phyloP scores from a whole-genome alignment of 2,888 invertebrate genomes.

The Apotomis turbidana region DNA sequence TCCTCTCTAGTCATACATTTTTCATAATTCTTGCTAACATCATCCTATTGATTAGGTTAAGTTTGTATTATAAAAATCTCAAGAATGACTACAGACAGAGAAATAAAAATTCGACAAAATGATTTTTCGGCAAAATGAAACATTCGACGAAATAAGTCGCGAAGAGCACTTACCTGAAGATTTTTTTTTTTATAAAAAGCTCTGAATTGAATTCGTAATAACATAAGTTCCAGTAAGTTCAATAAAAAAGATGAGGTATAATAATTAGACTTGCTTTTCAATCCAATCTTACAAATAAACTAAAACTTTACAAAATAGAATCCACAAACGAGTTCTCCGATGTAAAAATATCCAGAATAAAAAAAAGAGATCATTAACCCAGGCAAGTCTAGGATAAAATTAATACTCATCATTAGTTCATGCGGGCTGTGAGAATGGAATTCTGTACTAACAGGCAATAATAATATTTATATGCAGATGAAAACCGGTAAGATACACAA shows the following conservation, averaged over 20 bases:
- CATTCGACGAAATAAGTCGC: no score
- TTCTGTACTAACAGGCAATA: conserved; percentile 27
- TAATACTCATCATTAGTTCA: conserved; percentile 41
- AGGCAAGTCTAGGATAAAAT: conserved; percentile 41
- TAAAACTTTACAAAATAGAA: conserved; percentile 27
- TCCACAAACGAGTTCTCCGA: conserved; percentile 17
- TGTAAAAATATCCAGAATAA: conserved; percentile 33
- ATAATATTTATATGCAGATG: conserved; percentile 26
- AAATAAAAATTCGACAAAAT: no score
- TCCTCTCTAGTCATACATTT: no score
- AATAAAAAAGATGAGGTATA: not conserved
- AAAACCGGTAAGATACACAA: conserved; percentile 14
- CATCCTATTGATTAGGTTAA: no score
- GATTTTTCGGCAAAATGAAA: no score
- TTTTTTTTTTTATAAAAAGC: no score
- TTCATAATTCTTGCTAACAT: no score
- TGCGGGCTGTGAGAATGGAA: conserved; percentile 36
- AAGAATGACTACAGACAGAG: no score
- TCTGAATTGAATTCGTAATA: no score
- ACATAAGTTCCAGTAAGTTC: not conserved
- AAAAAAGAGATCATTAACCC: conserved; percentile 37
- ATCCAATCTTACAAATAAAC: conserved; percentile 8
- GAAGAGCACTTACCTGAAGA: no score
- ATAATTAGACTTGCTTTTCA: not conserved
- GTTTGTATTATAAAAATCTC: no score